A percentile compares a stretch with the other conserved stretches of the same genome.
phyloP scores from a whole-genome alignment of 2,888 invertebrate species.

The Phragmatobia fuliginosa region DNA sequence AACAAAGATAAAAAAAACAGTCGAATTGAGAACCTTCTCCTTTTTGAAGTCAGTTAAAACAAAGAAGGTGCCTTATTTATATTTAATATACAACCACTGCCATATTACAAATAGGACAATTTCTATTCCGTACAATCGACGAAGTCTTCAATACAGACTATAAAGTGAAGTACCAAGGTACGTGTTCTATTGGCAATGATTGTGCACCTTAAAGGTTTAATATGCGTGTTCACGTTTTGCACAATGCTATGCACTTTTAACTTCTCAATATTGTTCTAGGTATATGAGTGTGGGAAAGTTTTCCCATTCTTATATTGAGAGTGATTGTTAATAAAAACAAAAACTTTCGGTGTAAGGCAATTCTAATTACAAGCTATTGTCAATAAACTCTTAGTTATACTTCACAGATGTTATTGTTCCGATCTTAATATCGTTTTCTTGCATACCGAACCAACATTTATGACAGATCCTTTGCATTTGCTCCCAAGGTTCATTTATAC shows the following conservation, averaged over 20 bases:
- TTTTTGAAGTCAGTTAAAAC: no score
- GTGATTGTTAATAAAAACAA: neutral
- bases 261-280: slow-evolving; percentile 4
- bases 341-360: neutral
- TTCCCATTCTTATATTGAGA: neutral
- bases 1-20: no score
- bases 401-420: neutral
- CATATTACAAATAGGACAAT: neutral
- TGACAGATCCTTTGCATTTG: neutral
- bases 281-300: slow-evolving; percentile 35
- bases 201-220: neutral
- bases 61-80: neutral
- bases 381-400: no score
- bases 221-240: slow-evolving; percentile 11
- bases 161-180: neutral
- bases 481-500: neutral
- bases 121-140: neutral
- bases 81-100: neutral
- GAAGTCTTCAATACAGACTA: neutral
- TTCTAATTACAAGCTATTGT: no score
- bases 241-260: slow-evolving; percentile 26
- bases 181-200: neutral
- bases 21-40: no score
- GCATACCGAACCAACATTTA: neutral
- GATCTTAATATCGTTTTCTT: neutral